phyloP scores from a whole-genome alignment of 1,140 invertebrate species.

The Polypedilum pembai region DNA sequence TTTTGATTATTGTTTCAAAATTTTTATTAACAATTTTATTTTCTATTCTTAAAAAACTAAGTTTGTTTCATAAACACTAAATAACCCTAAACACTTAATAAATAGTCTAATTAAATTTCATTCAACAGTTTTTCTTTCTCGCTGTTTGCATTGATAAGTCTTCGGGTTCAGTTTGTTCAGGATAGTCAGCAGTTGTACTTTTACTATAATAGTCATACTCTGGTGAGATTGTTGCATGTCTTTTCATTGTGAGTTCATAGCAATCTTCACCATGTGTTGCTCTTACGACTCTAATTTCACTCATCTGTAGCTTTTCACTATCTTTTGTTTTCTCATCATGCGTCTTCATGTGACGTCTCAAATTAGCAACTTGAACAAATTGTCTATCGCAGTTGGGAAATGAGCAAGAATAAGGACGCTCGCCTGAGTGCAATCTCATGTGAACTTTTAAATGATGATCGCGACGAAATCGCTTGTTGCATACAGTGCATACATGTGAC shows the following conservation, averaged over 20 bases:
- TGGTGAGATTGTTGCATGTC: neutral
- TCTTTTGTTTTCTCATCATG: conserved; percentile 93
- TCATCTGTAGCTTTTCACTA: conserved; percentile 80
- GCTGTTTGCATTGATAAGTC: conserved; percentile 61
- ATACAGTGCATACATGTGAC: conserved; percentile 31
- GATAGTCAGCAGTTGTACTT: conserved; percentile 38
- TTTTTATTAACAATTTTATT: no score
- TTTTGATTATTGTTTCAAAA: no score
- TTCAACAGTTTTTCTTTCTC: conserved; percentile 29
- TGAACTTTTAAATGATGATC: conserved; percentile 58
- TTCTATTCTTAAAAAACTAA: no score
- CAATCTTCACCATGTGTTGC: neutral
- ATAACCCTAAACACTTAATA: neutral
- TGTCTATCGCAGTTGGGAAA: conserved; percentile 1
- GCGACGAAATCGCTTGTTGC: conserved; percentile 42
- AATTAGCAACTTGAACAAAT: conserved; percentile 49
- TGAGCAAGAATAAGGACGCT: conserved; percentile 57
- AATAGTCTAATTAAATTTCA: neutral
- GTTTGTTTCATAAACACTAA: neutral
- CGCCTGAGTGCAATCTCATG: conserved; percentile 60
- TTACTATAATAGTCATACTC: neutral
- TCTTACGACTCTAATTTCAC: conserved; percentile 42
- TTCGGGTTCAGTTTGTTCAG: conserved; percentile 82
- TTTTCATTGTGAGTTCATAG: neutral
- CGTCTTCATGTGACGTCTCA: conserved; percentile 84